Evolutionary conservation across 2,888 invertebrate genomes (phyloP), one percentile per base, ranked within the genome.

Genomic region (Drosophila differens): DNA sequence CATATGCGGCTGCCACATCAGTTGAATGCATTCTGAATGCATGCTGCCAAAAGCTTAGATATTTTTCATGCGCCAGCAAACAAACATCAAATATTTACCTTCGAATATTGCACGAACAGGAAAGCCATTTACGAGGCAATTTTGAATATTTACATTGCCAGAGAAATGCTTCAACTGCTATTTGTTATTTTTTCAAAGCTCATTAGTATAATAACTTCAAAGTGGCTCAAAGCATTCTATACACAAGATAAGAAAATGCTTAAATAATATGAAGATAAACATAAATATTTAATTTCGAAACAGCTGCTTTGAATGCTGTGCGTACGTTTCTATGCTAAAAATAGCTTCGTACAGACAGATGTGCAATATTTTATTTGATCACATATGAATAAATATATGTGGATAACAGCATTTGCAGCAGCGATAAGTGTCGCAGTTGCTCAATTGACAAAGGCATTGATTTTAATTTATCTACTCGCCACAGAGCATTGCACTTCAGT

Each of bases 71-170:
- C 69, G 49, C 16, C 51, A 32, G 44, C 35, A 51, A 71, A 57
- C 71, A 76, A 71, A 71, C 65, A 76, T 80, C 60, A 79, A 76
- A 69, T 76, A 76, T 80, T 80, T 80, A 65, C 44, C 39, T 69
- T 41, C 54, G 54, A 59, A 58, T 58, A 70, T 63, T 64, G 66
- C 54, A 55, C 47, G 61, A 28, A 47, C 32, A 52, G 37, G 22
- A 16, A 54, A 53, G 70, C 51, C 53, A 60, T 60, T 74, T 75
- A 53, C 44, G 32, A 39, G 44, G 37, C 52, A 4, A 55, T 60
- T 60, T 47, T 3, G 14, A 33, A 33, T 52, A 51, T 57, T 57
- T 65, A n/a, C 51, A 64, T 55, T 58, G 22, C 14, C 39, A 52
- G 51, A 19, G 10, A 32, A 41, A 28, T 47, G 30, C 53, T 37